phyloP scores from a whole-genome alignment of 2,888 invertebrate species.

The Mantis religiosa region DNA sequence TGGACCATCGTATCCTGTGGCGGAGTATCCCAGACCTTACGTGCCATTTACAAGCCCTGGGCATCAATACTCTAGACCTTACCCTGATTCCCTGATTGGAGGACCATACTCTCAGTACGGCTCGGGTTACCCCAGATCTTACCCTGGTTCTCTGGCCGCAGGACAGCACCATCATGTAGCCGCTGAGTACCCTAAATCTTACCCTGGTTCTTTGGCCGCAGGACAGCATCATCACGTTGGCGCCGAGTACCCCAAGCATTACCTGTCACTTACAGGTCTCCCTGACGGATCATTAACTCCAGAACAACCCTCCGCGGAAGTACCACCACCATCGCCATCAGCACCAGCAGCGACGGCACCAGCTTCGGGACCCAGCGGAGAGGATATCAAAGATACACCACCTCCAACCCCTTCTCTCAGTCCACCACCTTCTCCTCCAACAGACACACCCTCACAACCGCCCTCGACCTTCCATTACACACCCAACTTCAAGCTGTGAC shows the following conservation, averaged over 20 bases:
- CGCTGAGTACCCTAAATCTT: neutral
- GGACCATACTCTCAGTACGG: too few relatives aligned
- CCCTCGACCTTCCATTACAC: neutral
- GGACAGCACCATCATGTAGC: neutral
- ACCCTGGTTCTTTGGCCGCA: neutral
- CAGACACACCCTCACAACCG: neutral
- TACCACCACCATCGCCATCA: neutral
- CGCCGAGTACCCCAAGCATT: neutral
- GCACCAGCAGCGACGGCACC: neutral
- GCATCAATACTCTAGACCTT: too few relatives aligned
- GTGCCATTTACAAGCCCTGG: neutral
- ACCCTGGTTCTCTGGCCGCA: too few relatives aligned
- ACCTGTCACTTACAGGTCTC: too few relatives aligned
- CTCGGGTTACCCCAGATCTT: too few relatives aligned
- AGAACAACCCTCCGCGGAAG: neutral
- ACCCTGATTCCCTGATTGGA: too few relatives aligned
- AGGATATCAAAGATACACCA: neutral
- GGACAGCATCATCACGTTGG: neutral
- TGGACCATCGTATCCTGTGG: neutral
- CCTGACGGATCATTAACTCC: neutral
- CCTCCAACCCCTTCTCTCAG: neutral
- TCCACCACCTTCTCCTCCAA: neutral
- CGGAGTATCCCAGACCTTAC: neutral
- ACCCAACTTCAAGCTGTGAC: neutral
- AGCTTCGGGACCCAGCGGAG: neutral